Conservation (phyloP, 2,797 vertebrate genomes). For the Pseudochromis fuscus region DNA sequence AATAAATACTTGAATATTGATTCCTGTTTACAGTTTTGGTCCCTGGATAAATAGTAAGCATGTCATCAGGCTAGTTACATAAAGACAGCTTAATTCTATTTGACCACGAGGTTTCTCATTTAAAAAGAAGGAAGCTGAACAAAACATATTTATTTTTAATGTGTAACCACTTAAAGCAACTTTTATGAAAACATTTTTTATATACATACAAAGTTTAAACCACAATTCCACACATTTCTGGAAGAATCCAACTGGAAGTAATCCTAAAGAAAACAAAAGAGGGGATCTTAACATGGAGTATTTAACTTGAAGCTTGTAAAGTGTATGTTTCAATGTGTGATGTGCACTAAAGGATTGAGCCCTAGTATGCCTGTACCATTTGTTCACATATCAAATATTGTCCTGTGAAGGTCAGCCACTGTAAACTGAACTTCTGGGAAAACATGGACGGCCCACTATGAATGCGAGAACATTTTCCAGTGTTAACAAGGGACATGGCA, state of each 20-base stretch:
- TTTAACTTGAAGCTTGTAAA: slow-evolving; percentile 26
- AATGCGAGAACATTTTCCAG: slow-evolving; percentile 6
- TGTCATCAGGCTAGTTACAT: not conserved
- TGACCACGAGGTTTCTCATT: not conserved
- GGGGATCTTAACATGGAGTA: not conserved
- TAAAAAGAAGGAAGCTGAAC: not conserved
- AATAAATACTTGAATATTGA: slow-evolving; percentile 60
- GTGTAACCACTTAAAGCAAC: not conserved
- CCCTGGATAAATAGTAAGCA: slow-evolving; percentile 5
- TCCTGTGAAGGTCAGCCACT: slow-evolving; percentile 35
- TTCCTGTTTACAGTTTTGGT: slow-evolving; percentile 38
- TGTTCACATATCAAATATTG: slow-evolving; percentile 46
- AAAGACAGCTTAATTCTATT: not conserved
- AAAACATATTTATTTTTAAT: not conserved
- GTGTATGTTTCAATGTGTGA: slow-evolving; percentile 42
- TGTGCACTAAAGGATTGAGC: slow-evolving; percentile 57
- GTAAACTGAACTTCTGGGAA: slow-evolving; percentile 32
- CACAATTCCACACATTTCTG: not conserved
- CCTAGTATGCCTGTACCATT: slow-evolving; percentile 35
- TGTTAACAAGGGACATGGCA: slow-evolving; percentile 24
- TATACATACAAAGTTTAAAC: too few species aligned
- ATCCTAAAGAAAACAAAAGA: not conserved
- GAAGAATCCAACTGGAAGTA: not conserved
- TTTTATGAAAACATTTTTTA: not conserved
- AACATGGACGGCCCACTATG: not conserved